phyloP scores from a whole-genome alignment of 1,140 invertebrate species.

The Drosophila tropicalis region DNA sequence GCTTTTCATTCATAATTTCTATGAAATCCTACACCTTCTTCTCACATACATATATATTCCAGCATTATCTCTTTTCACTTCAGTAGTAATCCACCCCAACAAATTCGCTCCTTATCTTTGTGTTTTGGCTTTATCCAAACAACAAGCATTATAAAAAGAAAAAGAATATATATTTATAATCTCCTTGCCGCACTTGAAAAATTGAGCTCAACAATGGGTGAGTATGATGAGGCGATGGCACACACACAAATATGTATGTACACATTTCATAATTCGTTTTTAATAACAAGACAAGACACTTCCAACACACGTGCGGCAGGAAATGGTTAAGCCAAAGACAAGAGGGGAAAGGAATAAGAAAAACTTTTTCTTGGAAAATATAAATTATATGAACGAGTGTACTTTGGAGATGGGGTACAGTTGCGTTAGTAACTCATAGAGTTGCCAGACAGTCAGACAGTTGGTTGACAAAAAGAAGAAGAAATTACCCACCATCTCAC shows the following conservation, averaged over 20 bases:
- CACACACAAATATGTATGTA: conserved; percentile 30
- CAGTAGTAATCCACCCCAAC: conserved; percentile 56
- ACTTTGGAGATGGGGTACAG: conserved; percentile 3
- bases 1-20: conserved; percentile 25
- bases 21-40: conserved; percentile 27
- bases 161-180: conserved; percentile 46
- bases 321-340: conserved; percentile 23
- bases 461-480: conserved; percentile 4
- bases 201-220: conserved; percentile 45
- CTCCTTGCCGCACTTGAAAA: conserved; percentile 35
- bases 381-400: not conserved
- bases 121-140: conserved; percentile 51
- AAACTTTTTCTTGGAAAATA: conserved; percentile 22
- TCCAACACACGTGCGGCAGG: conserved; percentile 38
- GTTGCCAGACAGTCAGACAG: conserved; percentile 43
- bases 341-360: conserved; percentile 10
- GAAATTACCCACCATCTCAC: not conserved
- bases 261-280: conserved; percentile 81
- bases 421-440: conserved; percentile 48
- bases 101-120: conserved; percentile 70
- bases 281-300: conserved; percentile 58
- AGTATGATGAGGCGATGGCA: conserved; percentile 3
- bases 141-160: conserved; percentile 14
- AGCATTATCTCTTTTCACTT: conserved; percentile 16
- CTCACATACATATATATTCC: conserved; percentile 14